Conservation (phyloP, 2,113 vertebrate species). For the Neodon shergylaensis region DNA sequence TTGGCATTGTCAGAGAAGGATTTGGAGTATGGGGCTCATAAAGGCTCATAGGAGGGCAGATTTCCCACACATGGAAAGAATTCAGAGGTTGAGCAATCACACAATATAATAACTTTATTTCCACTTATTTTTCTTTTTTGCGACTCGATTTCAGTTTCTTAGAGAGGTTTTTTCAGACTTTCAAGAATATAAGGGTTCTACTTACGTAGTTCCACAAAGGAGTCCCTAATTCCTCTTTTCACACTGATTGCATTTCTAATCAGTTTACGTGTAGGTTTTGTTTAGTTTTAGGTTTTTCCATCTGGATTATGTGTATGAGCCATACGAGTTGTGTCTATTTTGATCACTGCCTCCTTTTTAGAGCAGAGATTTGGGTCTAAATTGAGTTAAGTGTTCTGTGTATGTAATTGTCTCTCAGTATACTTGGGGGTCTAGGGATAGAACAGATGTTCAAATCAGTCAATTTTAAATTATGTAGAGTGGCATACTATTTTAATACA, state of each 20-base stretch:
- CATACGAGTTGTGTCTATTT: background rate
- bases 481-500: background rate
- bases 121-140: conserved; percentile 6
- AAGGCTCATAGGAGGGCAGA: background rate
- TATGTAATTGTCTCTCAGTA: background rate
- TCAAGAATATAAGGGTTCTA: background rate
- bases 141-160: conserved; percentile 33
- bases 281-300: conserved; percentile 22
- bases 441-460: background rate
- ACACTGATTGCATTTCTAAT: background rate
- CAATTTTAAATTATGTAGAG: background rate
- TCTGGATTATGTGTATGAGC: background rate
- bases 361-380: background rate
- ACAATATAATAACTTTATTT: background rate
- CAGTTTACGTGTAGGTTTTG: background rate
- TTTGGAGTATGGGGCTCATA: background rate
- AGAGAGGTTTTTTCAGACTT: background rate
- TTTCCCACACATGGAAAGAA: background rate
- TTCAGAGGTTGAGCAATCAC: background rate
- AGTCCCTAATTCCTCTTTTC: background rate
- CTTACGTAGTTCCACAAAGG: background rate
- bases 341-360: conserved; percentile 11
- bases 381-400: background rate
- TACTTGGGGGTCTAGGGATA: background rate
- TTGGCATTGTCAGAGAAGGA: background rate